Evolutionary conservation across 2,797 vertebrate genomes (phyloP), one percentile per base, ranked within the genome.

Genomic region (Melanogrammus aeglefinus): DNA sequence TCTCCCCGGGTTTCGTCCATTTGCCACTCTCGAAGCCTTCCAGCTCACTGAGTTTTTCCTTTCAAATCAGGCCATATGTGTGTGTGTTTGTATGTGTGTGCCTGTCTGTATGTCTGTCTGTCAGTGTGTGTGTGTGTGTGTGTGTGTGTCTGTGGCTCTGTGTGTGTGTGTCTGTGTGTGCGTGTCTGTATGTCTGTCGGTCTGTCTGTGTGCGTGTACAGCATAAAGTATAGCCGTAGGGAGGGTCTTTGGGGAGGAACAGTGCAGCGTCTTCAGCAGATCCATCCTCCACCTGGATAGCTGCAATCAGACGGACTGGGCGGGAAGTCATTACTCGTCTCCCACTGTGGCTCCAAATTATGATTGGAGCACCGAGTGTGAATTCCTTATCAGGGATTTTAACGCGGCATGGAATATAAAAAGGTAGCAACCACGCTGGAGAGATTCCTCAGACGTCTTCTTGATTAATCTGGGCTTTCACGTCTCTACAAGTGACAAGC

Each of bases 291-390:
- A 92, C 89, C 87, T 86, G 87, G 84, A 91, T 90, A 91, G 85
- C 70, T 57, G 82, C 82, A 89, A 87, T 90, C 79, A 86, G 88
- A 91, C 77, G 77, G 85, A 85, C 82, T 86, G 84, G 86, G 86
- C 91, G 89, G 85, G 90, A 93, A 88, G 87, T 92, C 90, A 92
- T 92, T 92, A 92, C 86, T 72, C 18, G 76, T 79, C 90, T 90
- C 92, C 91, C 91, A 88, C 85, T 35, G 90, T 83, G 90, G 85
- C 74, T 88, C 80, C 81, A 91, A 92, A 91, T 92, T 91, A 81
- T 85, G 83, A 91, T 91, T 89, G 85, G 82, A 89, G 79, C 80
- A 81, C 51, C 18, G 81, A 87, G 83, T 83, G 78, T 75, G 85
- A 85, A 88, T 91, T 91, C 86, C 85, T 92, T 92, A 91, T 92